Conservation (phyloP, 1,140 invertebrate species). For the Antheraea pernyi region DNA sequence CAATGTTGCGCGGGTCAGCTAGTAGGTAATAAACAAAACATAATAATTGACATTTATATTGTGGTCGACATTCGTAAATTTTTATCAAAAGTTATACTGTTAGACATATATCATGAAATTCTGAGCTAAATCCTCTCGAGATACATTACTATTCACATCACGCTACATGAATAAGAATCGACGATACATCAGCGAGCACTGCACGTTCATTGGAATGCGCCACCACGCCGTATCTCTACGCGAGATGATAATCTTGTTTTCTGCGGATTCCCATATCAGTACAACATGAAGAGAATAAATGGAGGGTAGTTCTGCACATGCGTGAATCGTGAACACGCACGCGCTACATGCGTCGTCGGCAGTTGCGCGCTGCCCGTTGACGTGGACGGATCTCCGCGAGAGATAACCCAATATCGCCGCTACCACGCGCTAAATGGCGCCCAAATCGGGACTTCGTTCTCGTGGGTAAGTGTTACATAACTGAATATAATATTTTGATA, state of each 20-base stretch:
- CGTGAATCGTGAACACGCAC: slow-evolving; percentile 51
- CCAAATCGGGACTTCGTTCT: slow-evolving; percentile 59
- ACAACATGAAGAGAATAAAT: slow-evolving; percentile 67
- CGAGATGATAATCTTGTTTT: slow-evolving; percentile 60
- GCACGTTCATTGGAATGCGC: slow-evolving; percentile 58
- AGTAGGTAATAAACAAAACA: no score
- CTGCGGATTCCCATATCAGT: slow-evolving; percentile 44
- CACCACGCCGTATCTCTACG: slow-evolving; percentile 55
- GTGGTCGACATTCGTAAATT: not conserved
- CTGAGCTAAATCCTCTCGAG: slow-evolving; percentile 19
- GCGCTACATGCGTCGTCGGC: slow-evolving; percentile 45
- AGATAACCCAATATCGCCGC: slow-evolving; percentile 23
- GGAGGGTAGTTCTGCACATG: slow-evolving; percentile 51
- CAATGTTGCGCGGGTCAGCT: no score
- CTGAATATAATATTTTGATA: not conserved
- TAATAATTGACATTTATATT: not conserved
- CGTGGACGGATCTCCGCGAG: slow-evolving; percentile 37
- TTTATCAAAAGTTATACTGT: not conserved
- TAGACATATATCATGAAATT: not conserved
- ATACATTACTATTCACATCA: slow-evolving; percentile 37
- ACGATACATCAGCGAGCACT: slow-evolving; percentile 38
- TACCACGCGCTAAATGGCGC: slow-evolving; percentile 70
- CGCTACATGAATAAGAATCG: slow-evolving; percentile 46
- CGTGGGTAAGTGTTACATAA: slow-evolving; percentile 61
- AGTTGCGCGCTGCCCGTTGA: slow-evolving; percentile 62